These are phyloP conservation scores for Helobdella robusta DNA, from an alignment of 2,888 invertebrate species.

Conservation along the genomic window DNA sequence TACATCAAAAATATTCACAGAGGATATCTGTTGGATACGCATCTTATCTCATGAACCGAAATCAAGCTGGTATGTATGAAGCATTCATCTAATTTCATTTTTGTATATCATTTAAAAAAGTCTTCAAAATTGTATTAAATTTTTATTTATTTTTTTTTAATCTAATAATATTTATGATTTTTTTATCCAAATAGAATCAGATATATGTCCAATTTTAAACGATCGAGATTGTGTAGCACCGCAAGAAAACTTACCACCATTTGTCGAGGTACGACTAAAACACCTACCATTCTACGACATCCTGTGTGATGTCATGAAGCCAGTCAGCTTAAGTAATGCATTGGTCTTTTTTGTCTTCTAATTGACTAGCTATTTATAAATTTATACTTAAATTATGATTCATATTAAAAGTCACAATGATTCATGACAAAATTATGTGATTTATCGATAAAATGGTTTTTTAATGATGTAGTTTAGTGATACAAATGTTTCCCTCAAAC, in stretches of 20 bases:
- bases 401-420: no score
- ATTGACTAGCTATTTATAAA: no score
- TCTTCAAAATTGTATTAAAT: background rate
- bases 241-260: constrained; percentile 58
- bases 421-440: no score
- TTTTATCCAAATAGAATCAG: background rate
- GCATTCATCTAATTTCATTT: background rate
- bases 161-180: background rate
- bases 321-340: constrained; percentile 63
- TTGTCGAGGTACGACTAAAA: constrained; percentile 82
- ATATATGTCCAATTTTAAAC: background rate
- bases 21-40: constrained; percentile 16
- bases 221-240: no score
- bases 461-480: no score
- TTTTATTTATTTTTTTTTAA: background rate
- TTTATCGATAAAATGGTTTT: no score
- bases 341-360: background rate
- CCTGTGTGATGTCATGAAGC: constrained; percentile 74
- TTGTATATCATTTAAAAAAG: background rate
- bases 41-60: constrained; percentile 15
- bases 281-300: constrained; percentile 85
- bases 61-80: background rate
- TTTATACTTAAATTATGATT: no score
- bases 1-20: constrained; percentile 24
- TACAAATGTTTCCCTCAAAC: no score